Conservation (phyloP, 2,888 invertebrate genomes). For the Rutpela maculata region DNA sequence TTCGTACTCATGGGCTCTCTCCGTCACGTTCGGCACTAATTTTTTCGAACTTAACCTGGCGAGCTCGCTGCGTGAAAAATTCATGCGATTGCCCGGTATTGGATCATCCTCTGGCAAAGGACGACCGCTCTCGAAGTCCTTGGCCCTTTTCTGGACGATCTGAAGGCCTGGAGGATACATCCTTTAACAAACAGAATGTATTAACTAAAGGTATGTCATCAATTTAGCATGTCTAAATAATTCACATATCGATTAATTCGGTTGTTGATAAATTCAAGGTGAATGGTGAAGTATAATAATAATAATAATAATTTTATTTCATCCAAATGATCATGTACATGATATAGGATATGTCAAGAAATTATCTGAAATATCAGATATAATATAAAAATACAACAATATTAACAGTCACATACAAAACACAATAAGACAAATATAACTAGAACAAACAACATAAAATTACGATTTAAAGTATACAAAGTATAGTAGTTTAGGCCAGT, state of each 20-base stretch:
- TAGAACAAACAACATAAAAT: too few species aligned
- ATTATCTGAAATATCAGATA: too few species aligned
- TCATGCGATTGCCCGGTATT: constrained; percentile 79
- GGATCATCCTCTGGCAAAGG: constrained; percentile 77
- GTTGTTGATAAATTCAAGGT: too few species aligned
- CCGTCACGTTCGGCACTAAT: constrained; percentile 85
- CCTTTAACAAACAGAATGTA: constrained; percentile 56
- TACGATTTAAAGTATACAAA: too few species aligned
- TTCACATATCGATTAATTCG: background rate
- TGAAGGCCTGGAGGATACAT: constrained; percentile 75
- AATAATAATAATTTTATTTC: too few species aligned
- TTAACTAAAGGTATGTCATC: background rate
- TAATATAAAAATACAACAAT: too few species aligned
- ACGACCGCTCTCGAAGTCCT: constrained; percentile 83
- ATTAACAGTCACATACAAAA: too few species aligned
- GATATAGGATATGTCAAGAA: too few species aligned
- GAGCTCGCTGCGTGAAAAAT: constrained; percentile 82
- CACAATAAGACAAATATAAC: too few species aligned
- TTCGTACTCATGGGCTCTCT: constrained; percentile 84
- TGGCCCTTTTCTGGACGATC: constrained; percentile 84
- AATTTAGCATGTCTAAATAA: background rate
- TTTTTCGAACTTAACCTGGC: constrained; percentile 79
- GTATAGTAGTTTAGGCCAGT: too few species aligned
- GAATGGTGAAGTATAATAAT: too few species aligned
- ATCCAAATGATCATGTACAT: too few species aligned